Percentiles rank a stretch among this genome's conserved stretches.
These are phyloP conservation scores for Drosophila nikananu DNA, from an alignment of 1,140 invertebrate genomes.

Conservation along the genomic window DNA sequence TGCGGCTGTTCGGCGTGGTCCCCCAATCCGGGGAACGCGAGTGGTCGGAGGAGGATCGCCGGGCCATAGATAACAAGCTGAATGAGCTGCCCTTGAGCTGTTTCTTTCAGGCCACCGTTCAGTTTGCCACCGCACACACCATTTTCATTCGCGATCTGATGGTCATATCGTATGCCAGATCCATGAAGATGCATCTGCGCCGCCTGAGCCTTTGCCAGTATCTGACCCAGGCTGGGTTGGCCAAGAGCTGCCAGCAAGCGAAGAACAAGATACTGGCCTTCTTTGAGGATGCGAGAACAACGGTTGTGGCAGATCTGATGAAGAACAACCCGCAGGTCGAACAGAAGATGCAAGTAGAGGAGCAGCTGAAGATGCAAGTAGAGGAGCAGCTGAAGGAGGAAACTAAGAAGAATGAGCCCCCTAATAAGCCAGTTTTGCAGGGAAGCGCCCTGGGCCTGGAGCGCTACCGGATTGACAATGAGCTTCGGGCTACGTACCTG, in stretches of 20 bases:
- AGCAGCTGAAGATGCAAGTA: not conserved
- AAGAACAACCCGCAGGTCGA: not conserved
- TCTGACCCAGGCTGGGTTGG: not conserved
- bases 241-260: not conserved
- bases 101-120: constrained; percentile 9
- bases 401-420: not conserved
- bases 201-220: not conserved
- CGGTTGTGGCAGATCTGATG: not conserved
- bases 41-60: constrained; percentile 2
- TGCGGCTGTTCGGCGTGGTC: constrained; percentile 29
- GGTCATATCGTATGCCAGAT: not conserved
- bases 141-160: not conserved
- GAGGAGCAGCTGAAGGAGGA: not conserved
- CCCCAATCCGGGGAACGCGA: not conserved
- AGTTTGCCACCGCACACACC: constrained; percentile 9
- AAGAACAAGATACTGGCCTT: not conserved
- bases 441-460: not conserved
- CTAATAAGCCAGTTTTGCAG: too few species aligned
- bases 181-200: not conserved
- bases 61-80: not conserved
- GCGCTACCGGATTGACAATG: accelerated
- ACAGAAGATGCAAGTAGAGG: not conserved
- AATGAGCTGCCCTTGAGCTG: not conserved
- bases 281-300: not conserved
- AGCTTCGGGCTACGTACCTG: not conserved